These are phyloP conservation scores for Pseudococcus longispinus DNA, from an alignment of 2,888 invertebrate genomes.

Conservation along the genomic window DNA sequence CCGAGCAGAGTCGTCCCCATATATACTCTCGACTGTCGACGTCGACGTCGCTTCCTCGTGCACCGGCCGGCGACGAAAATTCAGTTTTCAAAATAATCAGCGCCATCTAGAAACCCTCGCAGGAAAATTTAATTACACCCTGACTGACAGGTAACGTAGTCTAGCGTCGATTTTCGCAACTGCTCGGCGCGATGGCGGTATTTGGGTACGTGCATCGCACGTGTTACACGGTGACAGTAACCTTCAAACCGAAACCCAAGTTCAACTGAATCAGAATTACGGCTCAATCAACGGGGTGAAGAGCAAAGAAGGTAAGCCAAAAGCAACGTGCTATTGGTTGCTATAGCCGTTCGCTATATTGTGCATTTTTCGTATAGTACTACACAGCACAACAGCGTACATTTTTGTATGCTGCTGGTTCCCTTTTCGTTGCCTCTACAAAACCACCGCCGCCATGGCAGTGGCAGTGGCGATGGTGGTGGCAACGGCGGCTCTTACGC, in stretches of 20 bases:
- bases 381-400: not conserved
- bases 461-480: not conserved
- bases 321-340: slow-evolving; percentile 57
- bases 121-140: not conserved
- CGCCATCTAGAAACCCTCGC: not conserved
- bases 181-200: not conserved
- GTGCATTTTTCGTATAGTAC: not conserved
- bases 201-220: not conserved
- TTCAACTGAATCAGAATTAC: slow-evolving; percentile 52
- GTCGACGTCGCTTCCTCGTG: not conserved
- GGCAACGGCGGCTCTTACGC: not conserved
- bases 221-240: slow-evolving; percentile 52
- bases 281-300: slow-evolving; percentile 60
- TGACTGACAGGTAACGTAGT: not conserved
- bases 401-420: not conserved
- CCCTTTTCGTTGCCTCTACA: slow-evolving; percentile 40
- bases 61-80: not conserved
- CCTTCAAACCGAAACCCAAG: slow-evolving; percentile 56
- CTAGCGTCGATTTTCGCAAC: slow-evolving; percentile 33
- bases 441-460: not conserved
- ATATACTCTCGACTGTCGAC: not conserved
- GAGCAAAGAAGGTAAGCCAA: slow-evolving; percentile 58
- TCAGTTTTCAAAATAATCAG: not conserved
- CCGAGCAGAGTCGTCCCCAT: not conserved
- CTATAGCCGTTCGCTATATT: not conserved